phyloP scores from a whole-genome alignment of 2,113 vertebrate genomes.

The Ceyx melanurus region DNA sequence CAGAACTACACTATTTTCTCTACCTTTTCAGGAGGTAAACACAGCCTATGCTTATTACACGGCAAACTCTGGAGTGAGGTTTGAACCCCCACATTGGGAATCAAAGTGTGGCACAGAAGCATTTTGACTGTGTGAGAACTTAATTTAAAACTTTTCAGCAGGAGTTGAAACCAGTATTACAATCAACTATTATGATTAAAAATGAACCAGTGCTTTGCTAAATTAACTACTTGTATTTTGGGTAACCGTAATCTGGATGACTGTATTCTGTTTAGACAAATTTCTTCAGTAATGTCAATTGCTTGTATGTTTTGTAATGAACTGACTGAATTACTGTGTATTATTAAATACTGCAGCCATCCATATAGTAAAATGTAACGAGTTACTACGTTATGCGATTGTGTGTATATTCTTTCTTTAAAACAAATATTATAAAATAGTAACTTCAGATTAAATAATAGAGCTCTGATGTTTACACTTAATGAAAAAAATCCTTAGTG shows the following conservation, averaged over 20 bases:
- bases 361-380: not conserved
- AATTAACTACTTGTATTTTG: not conserved
- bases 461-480: not conserved
- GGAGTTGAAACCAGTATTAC: not conserved
- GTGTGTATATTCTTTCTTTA: not conserved
- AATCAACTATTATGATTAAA: not conserved
- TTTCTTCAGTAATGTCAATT: not conserved
- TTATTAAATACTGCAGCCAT: not conserved
- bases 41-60: not conserved
- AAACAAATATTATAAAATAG: not conserved
- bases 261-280: not conserved
- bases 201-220: not conserved
- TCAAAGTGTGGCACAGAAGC: not conserved
- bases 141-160: not conserved
- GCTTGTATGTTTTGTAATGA: not conserved
- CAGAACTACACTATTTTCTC: not conserved
- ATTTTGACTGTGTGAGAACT: not conserved
- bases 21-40: not conserved
- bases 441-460: not conserved
- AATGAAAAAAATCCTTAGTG: not conserved
- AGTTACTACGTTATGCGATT: not conserved
- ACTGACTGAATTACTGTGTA: not conserved
- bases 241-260: not conserved
- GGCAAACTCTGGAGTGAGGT: not conserved
- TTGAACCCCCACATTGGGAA: not conserved